These are phyloP conservation scores for Tupaia tana DNA, from an alignment of 2,113 vertebrate genomes.

Conservation along the genomic window DNA sequence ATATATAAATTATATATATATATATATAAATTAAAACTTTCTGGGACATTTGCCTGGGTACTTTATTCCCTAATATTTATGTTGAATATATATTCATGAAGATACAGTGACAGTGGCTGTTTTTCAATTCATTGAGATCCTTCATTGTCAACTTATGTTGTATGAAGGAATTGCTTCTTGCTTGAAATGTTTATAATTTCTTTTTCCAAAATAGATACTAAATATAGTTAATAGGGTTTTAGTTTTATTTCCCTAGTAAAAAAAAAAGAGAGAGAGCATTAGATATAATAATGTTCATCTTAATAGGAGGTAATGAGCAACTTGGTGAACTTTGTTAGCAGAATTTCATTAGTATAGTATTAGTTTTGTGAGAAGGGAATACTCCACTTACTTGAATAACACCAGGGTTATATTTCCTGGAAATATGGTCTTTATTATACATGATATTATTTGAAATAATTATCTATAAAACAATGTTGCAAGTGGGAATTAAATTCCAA, in stretches of 20 bases:
- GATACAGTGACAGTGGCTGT: not conserved
- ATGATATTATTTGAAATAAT: conserved; percentile 65
- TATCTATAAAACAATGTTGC: conserved; percentile 51
- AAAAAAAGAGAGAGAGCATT: not conserved
- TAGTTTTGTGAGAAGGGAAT: conserved; percentile 66
- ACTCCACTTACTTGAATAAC: conserved; percentile 48
- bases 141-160: conserved; percentile 33
- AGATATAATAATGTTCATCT: conserved; percentile 39
- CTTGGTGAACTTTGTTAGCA: conserved; percentile 45
- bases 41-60: not conserved
- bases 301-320: conserved; percentile 63
- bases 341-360: conserved; percentile 56
- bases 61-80: not conserved
- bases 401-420: conserved; percentile 38
- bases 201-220: not conserved
- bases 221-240: not conserved
- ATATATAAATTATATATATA: no score
- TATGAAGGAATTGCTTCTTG: conserved; percentile 34
- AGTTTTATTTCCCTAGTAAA: conserved; percentile 58
- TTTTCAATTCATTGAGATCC: not conserved
- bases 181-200: conserved; percentile 36
- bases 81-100: not conserved
- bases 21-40: conserved; percentile 1
- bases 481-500: conserved; percentile 58
- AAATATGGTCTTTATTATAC: conserved; percentile 55